Base-by-base conservation (phyloP, 2,113 vertebrate species). In the Glareola pratincola region DNA sequence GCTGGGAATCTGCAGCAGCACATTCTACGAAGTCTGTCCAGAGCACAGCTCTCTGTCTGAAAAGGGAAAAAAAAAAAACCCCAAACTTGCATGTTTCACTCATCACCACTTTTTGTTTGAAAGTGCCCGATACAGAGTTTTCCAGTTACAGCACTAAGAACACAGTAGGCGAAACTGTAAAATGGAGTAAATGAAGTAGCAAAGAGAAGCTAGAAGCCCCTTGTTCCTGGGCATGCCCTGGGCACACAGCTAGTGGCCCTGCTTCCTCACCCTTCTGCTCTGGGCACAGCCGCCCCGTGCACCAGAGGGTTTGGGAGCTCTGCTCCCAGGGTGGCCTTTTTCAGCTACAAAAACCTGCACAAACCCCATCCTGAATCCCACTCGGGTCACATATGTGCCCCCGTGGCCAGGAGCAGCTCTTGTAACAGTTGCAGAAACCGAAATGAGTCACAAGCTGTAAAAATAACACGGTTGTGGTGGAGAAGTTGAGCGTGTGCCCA, bases 361-460 rank as follows among this genome's bases (percentile, higher is more conserved):
- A 57, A 63, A 74, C 77, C 50, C 74, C 29, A 3, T 66, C n/a
- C 48, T 27, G 21, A 54, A 3, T 19, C 47, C 14, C 47, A 8
- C 36, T 23, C 27, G 0, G 7, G 54, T 77, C 51, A 71, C 37
- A 39, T 1, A 0, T n/a, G 16, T 6, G 43, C 23, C 48, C 43
- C 20, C 0, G 1, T 27, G 64, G 68, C 67, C 92, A 94, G 66
- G 30, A 91, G 48, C 12, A 71, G 68, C 51, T 87, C n/a, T 9
- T 81, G 34, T 37, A 82, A 45, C 26, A n/a, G 78, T 96, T 69
- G 29, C 63, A 78, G 22, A 56, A 71, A 80, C 14, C 2, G 4
- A 75, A 72, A 32, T 21, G 76, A 96, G 79, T 91, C 77, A 66
- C 26, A 37, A 71, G 64, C 63, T 51, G 85, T 85, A 78, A 73